A percentile compares a stretch with the other conserved stretches of the same genome.
These are phyloP conservation scores for Dione vanillae DNA, from an alignment of 2,888 invertebrate species.

Conservation along the genomic window DNA sequence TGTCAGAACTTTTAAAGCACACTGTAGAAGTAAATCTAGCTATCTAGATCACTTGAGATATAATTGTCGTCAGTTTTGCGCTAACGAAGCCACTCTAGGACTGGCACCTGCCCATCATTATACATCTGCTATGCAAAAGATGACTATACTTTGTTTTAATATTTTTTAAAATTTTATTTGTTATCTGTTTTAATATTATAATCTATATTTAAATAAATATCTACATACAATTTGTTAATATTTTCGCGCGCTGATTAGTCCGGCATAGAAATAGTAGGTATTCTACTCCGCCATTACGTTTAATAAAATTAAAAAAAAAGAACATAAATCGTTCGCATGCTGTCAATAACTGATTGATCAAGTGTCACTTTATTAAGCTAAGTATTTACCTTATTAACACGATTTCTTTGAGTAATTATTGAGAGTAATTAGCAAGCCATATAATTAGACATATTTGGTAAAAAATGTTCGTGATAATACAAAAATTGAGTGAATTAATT, in stretches of 20 bases:
- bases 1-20: background rate
- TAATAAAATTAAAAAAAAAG: background rate
- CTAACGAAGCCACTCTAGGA: constrained; percentile 74
- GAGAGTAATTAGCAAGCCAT: constrained; percentile 25
- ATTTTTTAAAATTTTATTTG: background rate
- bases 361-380: background rate
- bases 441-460: constrained; percentile 32
- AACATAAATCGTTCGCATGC: background rate
- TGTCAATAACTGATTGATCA: background rate
- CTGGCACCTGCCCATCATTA: constrained; percentile 70
- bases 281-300: too few species aligned
- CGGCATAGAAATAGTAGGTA: too few species aligned
- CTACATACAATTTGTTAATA: too few species aligned
- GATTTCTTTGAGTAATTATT: constrained; percentile 5
- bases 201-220: too few species aligned
- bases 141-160: constrained; percentile 2
- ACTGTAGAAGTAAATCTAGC: constrained; percentile 17
- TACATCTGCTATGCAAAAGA: constrained; percentile 31
- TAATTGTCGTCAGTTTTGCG: constrained; percentile 53
- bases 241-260: too few species aligned
- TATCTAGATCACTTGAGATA: constrained; percentile 40
- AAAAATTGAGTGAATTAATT: constrained; percentile 58
- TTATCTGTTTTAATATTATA: background rate
- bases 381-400: constrained; percentile 1
- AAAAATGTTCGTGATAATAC: constrained; percentile 44